Evolutionary conservation across 2,797 vertebrate species (phyloP).

Genomic region (Selene dorsalis): DNA sequence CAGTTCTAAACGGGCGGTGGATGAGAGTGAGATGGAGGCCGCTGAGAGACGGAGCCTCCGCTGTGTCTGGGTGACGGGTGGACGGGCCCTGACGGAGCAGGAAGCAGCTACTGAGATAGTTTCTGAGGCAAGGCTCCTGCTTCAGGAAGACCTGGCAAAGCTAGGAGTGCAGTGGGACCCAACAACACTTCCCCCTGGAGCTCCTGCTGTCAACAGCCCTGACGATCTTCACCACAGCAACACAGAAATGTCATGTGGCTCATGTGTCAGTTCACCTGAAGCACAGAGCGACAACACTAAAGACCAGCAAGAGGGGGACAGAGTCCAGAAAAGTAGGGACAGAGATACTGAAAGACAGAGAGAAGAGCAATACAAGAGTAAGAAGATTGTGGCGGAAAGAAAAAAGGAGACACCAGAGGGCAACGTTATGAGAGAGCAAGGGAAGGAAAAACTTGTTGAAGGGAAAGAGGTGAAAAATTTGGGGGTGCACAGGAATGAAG

Average conservation of each 20-base stretch:
- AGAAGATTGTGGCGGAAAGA: constrained; percentile 3
- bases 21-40: constrained; percentile 92
- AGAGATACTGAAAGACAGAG: neutral
- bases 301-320: constrained; percentile 15
- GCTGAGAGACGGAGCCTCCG: constrained; percentile 88
- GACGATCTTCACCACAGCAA: constrained; percentile 20
- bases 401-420: constrained; percentile 4
- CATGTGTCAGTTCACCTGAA: constrained; percentile 28
- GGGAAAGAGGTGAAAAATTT: neutral
- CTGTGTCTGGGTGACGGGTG: constrained; percentile 91
- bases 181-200: constrained; percentile 50
- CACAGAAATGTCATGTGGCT: constrained; percentile 32
- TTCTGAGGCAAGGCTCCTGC: constrained; percentile 90
- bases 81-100: constrained; percentile 89
- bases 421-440: constrained; percentile 13
- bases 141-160: constrained; percentile 91
- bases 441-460: constrained; percentile 5
- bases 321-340: neutral
- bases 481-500: constrained; percentile 12
- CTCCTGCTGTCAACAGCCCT: constrained; percentile 14
- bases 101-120: constrained; percentile 92
- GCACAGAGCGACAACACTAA: constrained; percentile 11
- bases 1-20: constrained; percentile 90
- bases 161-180: constrained; percentile 93
- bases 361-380: neutral